Percentiles rank a stretch among this genome's conserved stretches.
These are phyloP conservation scores for Atta cephalotes DNA, from an alignment of 1,140 invertebrate species.

Conservation along the genomic window DNA sequence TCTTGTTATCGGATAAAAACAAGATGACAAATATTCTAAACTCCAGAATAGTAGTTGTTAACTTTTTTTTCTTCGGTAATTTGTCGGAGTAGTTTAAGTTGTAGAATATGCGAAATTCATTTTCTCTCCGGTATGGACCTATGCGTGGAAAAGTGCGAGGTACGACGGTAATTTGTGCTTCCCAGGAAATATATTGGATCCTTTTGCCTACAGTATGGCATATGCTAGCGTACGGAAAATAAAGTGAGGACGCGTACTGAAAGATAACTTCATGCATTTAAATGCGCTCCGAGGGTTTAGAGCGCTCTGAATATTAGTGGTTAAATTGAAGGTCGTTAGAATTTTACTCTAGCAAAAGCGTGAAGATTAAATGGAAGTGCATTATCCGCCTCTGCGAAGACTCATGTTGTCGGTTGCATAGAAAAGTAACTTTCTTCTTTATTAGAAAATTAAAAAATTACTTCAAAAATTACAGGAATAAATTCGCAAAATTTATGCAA, in stretches of 20 bases:
- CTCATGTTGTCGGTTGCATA: not conserved
- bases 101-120: constrained; percentile 17
- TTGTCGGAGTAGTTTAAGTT: constrained; percentile 30
- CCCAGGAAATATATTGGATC: constrained; percentile 39
- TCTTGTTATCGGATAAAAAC: not conserved
- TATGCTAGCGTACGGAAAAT: constrained; percentile 19
- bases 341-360: constrained; percentile 42
- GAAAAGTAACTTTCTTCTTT: not conserved
- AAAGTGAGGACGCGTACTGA: constrained; percentile 52
- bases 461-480: not conserved
- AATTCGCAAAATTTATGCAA: not conserved
- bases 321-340: constrained; percentile 60
- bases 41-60: not conserved
- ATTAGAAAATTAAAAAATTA: not conserved
- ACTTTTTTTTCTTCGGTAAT: constrained; percentile 9
- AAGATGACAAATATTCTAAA: not conserved
- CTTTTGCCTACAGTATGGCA: not conserved
- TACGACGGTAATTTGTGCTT: constrained; percentile 45
- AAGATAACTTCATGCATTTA: constrained; percentile 60
- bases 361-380: constrained; percentile 44
- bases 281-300: constrained; percentile 46
- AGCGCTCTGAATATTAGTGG: constrained; percentile 48
- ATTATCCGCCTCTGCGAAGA: not conserved
- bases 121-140: not conserved
- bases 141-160: constrained; percentile 24